Conservation (phyloP, 2,888 invertebrate genomes). For the Tricholauxania praeusta region DNA sequence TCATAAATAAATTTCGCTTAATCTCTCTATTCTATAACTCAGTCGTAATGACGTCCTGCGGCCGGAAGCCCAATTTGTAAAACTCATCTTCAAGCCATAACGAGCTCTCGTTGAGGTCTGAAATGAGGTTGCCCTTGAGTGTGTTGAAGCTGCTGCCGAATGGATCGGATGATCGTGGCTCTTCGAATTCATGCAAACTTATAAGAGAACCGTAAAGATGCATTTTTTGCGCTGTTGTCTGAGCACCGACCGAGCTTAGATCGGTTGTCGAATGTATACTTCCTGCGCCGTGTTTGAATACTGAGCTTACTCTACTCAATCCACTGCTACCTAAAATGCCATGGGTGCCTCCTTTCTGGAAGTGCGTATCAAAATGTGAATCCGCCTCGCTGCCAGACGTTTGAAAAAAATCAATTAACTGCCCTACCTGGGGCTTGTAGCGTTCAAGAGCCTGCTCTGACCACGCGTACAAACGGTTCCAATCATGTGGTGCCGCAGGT, state of each 20-base stretch:
- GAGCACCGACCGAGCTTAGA: conserved; percentile 46
- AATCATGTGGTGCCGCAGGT: conserved; percentile 82
- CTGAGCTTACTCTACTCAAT: conserved; percentile 46
- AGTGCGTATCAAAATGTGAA: conserved; percentile 45
- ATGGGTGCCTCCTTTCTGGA: conserved; percentile 39
- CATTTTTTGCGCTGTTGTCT: conserved; percentile 61
- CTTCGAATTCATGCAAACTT: conserved; percentile 67
- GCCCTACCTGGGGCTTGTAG: conserved; percentile 80
- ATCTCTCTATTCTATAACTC: conserved; percentile 73
- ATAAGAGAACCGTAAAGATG: conserved; percentile 67
- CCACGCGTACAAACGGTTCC: conserved; percentile 86
- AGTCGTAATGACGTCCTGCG: conserved; percentile 90
- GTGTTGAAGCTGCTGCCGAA: conserved; percentile 72
- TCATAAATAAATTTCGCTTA: background rate
- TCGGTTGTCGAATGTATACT: conserved; percentile 49
- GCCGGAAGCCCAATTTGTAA: conserved; percentile 85
- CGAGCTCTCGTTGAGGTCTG: conserved; percentile 70
- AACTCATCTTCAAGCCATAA: conserved; percentile 84
- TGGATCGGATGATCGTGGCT: conserved; percentile 69
- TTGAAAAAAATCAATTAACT: conserved; percentile 82
- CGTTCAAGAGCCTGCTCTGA: conserved; percentile 81
- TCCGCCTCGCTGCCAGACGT: conserved; percentile 42
- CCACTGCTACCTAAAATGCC: conserved; percentile 34
- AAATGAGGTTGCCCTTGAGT: conserved; percentile 68
- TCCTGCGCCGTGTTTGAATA: conserved; percentile 47